phyloP scores from a whole-genome alignment of 2,113 vertebrate species.

The Fregata magnificens region DNA sequence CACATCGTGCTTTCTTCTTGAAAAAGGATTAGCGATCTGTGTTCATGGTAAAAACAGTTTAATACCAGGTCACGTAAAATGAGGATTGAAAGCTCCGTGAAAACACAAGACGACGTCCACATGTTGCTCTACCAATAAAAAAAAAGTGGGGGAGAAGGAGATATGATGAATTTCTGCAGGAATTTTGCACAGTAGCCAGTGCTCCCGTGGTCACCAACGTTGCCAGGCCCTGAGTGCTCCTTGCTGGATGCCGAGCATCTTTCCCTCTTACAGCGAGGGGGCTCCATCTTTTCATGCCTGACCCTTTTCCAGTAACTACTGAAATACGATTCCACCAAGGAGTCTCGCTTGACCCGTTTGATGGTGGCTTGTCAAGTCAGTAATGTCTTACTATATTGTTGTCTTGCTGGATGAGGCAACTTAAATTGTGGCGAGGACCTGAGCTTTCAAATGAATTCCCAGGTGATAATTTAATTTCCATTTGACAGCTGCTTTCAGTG shows the following conservation, averaged over 20 bases:
- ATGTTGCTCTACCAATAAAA: not conserved
- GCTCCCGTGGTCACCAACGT: not conserved
- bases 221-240: not conserved
- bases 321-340: not conserved
- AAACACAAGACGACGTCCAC: rapidly evolving
- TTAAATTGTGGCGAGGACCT: not conserved
- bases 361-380: not conserved
- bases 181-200: not conserved
- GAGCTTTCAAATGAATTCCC: not conserved
- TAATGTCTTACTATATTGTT: not conserved
- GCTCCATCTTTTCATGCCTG: not conserved
- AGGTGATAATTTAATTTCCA: not conserved
- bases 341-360: not conserved
- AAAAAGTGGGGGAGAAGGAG: not conserved
- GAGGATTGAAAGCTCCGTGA: not conserved
- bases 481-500: not conserved
- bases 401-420: not conserved
- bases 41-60: not conserved
- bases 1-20: not conserved
- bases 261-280: rapidly evolving
- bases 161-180: not conserved
- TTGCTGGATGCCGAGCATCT: not conserved
- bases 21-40: not conserved
- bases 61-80: not conserved
- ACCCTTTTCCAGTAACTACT: not conserved